Evolutionary conservation across 2,888 invertebrate species (phyloP).

Genomic region (Ischnus inquisitorius): DNA sequence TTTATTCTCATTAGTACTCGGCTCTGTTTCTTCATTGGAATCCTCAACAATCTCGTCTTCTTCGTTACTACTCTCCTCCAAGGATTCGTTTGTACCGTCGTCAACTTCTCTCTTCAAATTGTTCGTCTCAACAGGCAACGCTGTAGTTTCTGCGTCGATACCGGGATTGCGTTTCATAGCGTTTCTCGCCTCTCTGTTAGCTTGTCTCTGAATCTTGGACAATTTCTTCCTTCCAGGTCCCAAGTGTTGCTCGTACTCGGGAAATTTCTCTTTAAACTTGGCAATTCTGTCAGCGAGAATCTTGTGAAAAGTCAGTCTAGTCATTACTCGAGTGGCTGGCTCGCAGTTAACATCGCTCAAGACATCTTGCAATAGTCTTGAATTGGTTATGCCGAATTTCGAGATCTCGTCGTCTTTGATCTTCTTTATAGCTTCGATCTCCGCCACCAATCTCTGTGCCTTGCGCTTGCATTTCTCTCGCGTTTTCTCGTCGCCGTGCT

Average conservation of each 20-base stretch:
- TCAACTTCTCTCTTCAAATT: background rate
- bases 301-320: slow-evolving; percentile 75
- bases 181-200: slow-evolving; percentile 59
- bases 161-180: background rate
- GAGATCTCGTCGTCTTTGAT: slow-evolving; percentile 81
- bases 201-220: slow-evolving; percentile 65
- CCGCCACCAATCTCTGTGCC: slow-evolving; percentile 76
- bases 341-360: slow-evolving; percentile 71
- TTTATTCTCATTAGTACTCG: background rate
- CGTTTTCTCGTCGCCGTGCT: slow-evolving; percentile 78
- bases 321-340: slow-evolving; percentile 73
- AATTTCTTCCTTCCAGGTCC: slow-evolving; percentile 72
- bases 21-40: background rate
- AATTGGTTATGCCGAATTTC: slow-evolving; percentile 77
- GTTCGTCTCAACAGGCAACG: background rate
- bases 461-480: slow-evolving; percentile 77
- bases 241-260: slow-evolving; percentile 75
- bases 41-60: slow-evolving; percentile 29
- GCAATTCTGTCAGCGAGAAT: slow-evolving; percentile 73
- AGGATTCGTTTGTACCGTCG: slow-evolving; percentile 12
- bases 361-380: slow-evolving; percentile 71
- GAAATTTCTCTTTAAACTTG: slow-evolving; percentile 79
- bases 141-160: background rate
- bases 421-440: slow-evolving; percentile 78
- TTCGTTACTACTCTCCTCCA: slow-evolving; percentile 18